Evolutionary conservation across 2,113 vertebrate genomes (phyloP), one percentile per base, ranked within the genome.

Genomic region (Dissostichus mawsoni): DNA sequence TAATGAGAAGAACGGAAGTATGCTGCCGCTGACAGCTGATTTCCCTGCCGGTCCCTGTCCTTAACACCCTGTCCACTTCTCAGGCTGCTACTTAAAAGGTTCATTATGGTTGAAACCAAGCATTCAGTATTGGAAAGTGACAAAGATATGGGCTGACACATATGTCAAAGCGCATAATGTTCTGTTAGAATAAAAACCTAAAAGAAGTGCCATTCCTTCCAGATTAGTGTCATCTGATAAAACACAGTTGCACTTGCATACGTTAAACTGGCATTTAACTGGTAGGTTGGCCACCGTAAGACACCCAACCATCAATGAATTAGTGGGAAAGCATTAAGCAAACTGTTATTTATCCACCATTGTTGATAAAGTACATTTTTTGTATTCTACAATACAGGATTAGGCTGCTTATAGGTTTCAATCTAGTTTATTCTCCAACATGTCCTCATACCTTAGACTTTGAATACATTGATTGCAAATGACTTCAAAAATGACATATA

Each of bases 21-120:
- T 92, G 68, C 92, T 81, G 82, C 87, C n/a, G 25, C 85, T 92
- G 92, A 92, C 92, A 92, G 87, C 85, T 92, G 92, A 93, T 93
- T 91, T 93, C 87, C 87, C 83, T 89, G 81, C 83, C 76, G 86
- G 87, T 84, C 81, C 18, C 77, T 79, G 82, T 87, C 87, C 89
- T 82, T 84, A 87, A 80, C 87, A 86, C 75, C 83, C 80, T 82
- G 80, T 88, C 89, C 81, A 74, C 76, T 86, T 70, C 81, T 89
- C 74, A 69, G 56, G 64, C 82, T 73, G 74, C 72, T 85, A 81
- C 84, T 93, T 92, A 91, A 92, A 89, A 87, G 87, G 81, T 92
- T 90, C 81, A 92, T 93, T 91, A 90, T 86, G 79, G 74, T 36
- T 82, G 73, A 87, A 87, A 85, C 73, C 78, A 82, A 87, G 82